Evolutionary conservation across 2,797 vertebrate species (phyloP), one percentile per base, ranked within the genome.

Genomic region (Heteromormyrus szaboi): DNA sequence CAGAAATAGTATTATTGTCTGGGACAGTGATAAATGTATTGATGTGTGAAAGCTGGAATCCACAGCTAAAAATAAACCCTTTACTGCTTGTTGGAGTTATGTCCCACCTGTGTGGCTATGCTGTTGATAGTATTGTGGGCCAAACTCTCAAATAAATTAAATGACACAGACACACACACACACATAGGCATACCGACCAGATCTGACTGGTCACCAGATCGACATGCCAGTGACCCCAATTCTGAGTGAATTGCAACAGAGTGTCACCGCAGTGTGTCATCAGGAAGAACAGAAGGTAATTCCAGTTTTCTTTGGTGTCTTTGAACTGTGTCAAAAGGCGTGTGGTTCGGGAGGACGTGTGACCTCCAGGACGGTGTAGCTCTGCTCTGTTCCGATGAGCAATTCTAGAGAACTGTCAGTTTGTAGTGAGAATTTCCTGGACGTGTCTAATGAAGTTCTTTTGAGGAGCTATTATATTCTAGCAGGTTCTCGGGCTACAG

Each of bases 61-160:
- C 65, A 14, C 29, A 72, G 65, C 3, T 25, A 25, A 62, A 62
- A 62, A 62, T 33, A 72, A 72, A 68, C 25, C 25, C 62, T 68
- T 68, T 5, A 33, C 9, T 33, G 62, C 25, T 68, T 14, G 25
- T 33, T 14, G 62, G 59, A 68, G 25, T 65, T 25, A 12, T 1
- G 59, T 65, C 9, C 62, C 25, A 33, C 62, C 62, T 68, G 11
- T 68, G 62, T 68, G 62, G 11, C 62, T 68, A 4, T 68, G 62
- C 25, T 68, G 62, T 12, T 68, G 62, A 65, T 65, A 25, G 9
- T 25, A 11, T 76, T 33, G 33, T 37, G 72, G 72, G 37, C 37
- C 72, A 44, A 51, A 85, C 48, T 85, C 4, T 14, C 12, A 85
- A 85, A 85, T 85, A 85, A 85, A 85, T 85, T 51, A 85, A 50